Conservation (phyloP, 35 echinoderm and acorn worm genomes). For the Chiridota heheva region DNA sequence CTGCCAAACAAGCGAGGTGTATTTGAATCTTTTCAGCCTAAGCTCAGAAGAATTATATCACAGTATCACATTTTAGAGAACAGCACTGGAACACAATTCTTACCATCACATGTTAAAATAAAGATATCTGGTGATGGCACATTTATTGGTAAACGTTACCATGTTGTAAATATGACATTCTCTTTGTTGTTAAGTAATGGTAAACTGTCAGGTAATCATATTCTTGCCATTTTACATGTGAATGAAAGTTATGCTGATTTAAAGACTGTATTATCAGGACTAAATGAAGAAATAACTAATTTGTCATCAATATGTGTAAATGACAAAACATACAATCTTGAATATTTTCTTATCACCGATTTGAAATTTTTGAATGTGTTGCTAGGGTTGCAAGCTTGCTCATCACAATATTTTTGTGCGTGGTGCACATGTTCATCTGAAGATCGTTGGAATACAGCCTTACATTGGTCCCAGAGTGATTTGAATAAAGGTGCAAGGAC, state of each 20-base stretch:
- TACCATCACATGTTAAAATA: not conserved
- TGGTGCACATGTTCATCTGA: constrained; percentile 32
- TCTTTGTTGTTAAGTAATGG: not conserved
- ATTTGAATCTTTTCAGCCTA: constrained; percentile 16
- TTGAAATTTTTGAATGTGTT: not conserved
- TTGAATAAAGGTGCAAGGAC: constrained; percentile 9
- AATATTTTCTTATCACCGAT: not conserved
- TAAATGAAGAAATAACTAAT: not conserved
- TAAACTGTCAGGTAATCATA: not conserved
- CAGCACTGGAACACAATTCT: constrained; percentile 1
- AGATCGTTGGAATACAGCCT: constrained; percentile 17
- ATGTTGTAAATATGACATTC: constrained; percentile 23
- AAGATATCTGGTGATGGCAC: constrained; percentile 25
- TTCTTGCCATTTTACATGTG: not conserved
- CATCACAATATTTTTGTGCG: constrained; percentile 5
- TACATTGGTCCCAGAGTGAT: not conserved
- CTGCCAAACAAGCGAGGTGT: not conserved
- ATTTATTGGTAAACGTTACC: constrained; percentile 14
- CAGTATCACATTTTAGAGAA: not conserved
- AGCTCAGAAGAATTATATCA: not conserved
- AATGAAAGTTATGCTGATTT: not conserved
- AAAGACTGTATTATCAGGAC: not conserved
- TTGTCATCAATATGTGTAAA: not conserved
- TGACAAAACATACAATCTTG: not conserved
- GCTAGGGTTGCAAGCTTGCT: constrained; percentile 15